A percentile compares a stretch with the other conserved stretches of the same genome.
Conservation (phyloP, 2,113 vertebrate genomes). For the Otis tarda region DNA sequence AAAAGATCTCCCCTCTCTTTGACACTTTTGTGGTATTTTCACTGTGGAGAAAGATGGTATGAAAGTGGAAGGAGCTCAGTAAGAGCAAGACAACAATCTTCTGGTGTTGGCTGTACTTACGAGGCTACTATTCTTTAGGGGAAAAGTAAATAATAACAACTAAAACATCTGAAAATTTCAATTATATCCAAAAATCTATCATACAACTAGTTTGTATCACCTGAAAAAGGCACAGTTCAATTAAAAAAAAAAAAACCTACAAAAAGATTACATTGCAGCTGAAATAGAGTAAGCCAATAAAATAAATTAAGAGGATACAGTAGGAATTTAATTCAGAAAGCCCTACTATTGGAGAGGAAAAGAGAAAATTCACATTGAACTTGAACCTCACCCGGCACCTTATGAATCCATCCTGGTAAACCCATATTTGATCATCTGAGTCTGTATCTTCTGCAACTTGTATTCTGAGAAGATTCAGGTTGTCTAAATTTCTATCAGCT, state of each 20-base stretch:
- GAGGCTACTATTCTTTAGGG: neutral
- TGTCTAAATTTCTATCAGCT: slow-evolving; percentile 86
- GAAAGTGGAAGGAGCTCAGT: neutral
- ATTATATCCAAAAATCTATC: neutral
- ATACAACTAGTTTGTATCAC: neutral
- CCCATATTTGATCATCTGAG: slow-evolving; percentile 89
- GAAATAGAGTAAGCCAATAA: neutral
- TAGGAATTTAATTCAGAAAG: neutral
- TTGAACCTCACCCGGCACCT: slow-evolving; percentile 82
- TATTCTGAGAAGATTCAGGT: slow-evolving; percentile 89
- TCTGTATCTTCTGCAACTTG: slow-evolving; percentile 85
- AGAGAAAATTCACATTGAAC: neutral
- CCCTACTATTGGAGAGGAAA: neutral
- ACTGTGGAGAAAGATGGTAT: neutral
- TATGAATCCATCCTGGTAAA: slow-evolving; percentile 88
- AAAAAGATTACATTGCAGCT: neutral
- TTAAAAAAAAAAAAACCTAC: neutral
- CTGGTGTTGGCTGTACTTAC: neutral
- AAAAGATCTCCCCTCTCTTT: neutral
- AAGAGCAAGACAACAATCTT: neutral
- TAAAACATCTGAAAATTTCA: neutral
- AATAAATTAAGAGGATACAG: neutral
- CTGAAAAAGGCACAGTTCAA: neutral
- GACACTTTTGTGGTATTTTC: neutral
- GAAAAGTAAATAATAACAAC: neutral